Conservation (phyloP, 2,113 vertebrate genomes). For the Zosterops hypoxanthus region DNA sequence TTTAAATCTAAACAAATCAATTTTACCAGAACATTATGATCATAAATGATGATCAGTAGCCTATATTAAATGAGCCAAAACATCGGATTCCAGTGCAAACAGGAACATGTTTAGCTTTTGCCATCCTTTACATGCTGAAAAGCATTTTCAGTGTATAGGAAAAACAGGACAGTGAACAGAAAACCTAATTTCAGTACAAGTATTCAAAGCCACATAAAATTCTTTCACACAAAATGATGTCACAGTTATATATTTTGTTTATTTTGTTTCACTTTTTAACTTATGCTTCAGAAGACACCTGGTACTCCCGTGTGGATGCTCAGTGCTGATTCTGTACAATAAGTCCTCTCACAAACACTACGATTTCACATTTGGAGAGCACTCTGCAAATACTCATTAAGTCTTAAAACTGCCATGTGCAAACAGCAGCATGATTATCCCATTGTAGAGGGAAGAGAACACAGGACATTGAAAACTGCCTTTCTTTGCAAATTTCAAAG, state of each 20-base stretch:
- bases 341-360: background rate
- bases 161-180: background rate
- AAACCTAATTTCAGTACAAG: background rate
- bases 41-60: background rate
- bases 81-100: background rate
- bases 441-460: background rate
- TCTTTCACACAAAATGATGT: background rate
- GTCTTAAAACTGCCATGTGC: background rate
- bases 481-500: background rate
- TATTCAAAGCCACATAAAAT: background rate
- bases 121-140: background rate
- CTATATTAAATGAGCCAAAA: background rate
- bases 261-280: background rate
- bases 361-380: background rate
- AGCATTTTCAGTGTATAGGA: background rate
- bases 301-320: rapidly evolving
- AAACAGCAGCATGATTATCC: background rate
- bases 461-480: background rate
- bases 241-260: background rate
- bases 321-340: background rate
- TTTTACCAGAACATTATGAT: background rate
- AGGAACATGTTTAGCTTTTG: background rate
- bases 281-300: background rate
- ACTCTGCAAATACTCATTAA: background rate
- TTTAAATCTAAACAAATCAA: background rate